phyloP scores from a whole-genome alignment of 2,113 vertebrate genomes.

The Hypanus sabinus region DNA sequence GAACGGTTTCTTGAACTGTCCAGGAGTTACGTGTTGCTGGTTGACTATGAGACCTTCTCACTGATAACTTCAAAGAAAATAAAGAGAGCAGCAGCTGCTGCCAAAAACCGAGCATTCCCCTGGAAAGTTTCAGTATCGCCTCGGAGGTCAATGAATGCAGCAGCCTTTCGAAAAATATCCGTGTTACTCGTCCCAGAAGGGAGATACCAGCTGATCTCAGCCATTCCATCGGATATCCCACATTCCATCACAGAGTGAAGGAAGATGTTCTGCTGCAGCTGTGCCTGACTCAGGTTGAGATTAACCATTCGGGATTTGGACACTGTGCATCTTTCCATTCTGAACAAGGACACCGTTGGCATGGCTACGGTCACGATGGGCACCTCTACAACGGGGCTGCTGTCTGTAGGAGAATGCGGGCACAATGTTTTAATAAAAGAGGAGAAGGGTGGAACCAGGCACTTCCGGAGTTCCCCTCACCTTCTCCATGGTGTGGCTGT shows the following conservation, averaged over 20 bases:
- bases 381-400: conserved; percentile 40
- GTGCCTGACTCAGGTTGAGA: too few species aligned
- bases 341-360: conserved; percentile 65
- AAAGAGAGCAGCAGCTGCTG: too few species aligned
- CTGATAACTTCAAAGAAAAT: conserved; percentile 45
- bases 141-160: too few species aligned
- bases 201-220: conserved; percentile 62
- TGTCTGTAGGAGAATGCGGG: too few species aligned
- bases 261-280: conserved; percentile 48
- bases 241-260: conserved; percentile 53
- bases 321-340: conserved; percentile 54
- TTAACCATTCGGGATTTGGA: conserved; percentile 42
- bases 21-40: conserved; percentile 21
- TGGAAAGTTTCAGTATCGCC: too few species aligned
- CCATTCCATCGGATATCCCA: conserved; percentile 62
- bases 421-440: too few species aligned
- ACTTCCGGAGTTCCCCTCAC: too few species aligned
- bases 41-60: conserved; percentile 27
- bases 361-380: conserved; percentile 52
- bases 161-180: too few species aligned
- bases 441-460: too few species aligned
- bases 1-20: neutral
- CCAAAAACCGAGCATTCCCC: too few species aligned
- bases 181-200: too few species aligned
- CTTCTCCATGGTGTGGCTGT: too few species aligned